Base-by-base conservation (phyloP, 2,888 invertebrate genomes). In the Drosophila antonietae region DNA sequence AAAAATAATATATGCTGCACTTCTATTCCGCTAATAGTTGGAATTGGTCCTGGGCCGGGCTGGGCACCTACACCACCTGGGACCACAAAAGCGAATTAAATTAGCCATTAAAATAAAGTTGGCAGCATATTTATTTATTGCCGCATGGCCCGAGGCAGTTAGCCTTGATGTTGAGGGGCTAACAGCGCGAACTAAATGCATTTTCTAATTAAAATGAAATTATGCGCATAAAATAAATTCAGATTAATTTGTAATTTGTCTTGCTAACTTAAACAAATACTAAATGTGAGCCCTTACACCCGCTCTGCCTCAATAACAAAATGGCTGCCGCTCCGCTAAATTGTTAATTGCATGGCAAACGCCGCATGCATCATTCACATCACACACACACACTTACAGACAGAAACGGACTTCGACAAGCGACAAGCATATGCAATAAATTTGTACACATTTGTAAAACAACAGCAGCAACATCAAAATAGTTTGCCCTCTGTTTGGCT, bases 311-410 rank as follows among this genome's bases (percentile, higher is more conserved):
- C 60, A 62, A 62, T 63, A 61, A 61, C 70, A 77, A 83, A 81
- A 75, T 71, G 70, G 68, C 71, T 65, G 60, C 53, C 62, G 49
- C 46, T 75, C 66, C 73, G 85, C 73, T 80, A 85, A 85, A 83
- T 85, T 83, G 86, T 88, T 88, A 88, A 86, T 88, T 88, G 71
- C 83, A 81, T 67, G 68, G 75, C 66, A 77, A 67, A 73, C 58
- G 53, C 64, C 65, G 58, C 47, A 33, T 47, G 47, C n/a, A 31
- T 18, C 51, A 49, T 5, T 10, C 49, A 61, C 56, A 61, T 15
- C 67, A 60, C 64, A 58, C 60, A 47, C 64, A 57, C 15, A 60
- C 53, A 59, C 10, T 28, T 52, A 12, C 37, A 37, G 4, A 43
- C 61, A 39, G 47, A 43, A 58, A 55, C 9, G 5, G 14, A 23